Percentiles rank a stretch among this genome's conserved stretches.
These are phyloP conservation scores for Chaetops frenatus DNA, from an alignment of 2,113 vertebrate species.

Conservation along the genomic window DNA sequence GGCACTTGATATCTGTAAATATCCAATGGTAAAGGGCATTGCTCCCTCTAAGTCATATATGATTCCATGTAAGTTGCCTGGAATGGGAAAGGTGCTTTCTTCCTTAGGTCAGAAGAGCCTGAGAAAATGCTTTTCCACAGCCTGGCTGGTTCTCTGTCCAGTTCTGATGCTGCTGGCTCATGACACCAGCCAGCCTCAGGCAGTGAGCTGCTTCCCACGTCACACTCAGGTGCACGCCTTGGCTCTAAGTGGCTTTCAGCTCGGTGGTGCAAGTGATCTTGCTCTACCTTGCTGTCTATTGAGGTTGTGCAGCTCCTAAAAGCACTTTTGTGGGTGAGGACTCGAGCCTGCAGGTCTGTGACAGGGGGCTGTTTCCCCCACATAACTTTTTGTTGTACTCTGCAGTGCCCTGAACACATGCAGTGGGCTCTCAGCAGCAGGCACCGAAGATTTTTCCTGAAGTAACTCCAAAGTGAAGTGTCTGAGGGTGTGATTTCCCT, in stretches of 20 bases:
- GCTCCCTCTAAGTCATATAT: background rate
- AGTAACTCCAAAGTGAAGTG: background rate
- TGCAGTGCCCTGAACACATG: accelerated
- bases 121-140: background rate
- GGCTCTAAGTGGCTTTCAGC: background rate
- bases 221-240: background rate
- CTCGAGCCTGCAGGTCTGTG: background rate
- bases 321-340: background rate
- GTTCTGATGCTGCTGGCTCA: background rate
- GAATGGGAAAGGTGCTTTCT: background rate
- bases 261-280: background rate
- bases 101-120: background rate
- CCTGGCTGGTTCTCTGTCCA: background rate
- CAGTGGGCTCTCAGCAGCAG: background rate
- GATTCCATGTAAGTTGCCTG: background rate
- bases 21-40: background rate
- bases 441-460: background rate
- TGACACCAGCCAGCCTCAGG: background rate
- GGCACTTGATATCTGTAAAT: background rate
- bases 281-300: background rate
- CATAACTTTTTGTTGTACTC: background rate
- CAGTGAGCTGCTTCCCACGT: background rate
- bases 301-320: background rate
- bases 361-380: background rate
- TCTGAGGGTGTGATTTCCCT: background rate